Percentiles rank a stretch among this genome's conserved stretches.
Evolutionary conservation across 2,888 invertebrate genomes (phyloP).

Genomic region (Eupithecia centaureata): DNA sequence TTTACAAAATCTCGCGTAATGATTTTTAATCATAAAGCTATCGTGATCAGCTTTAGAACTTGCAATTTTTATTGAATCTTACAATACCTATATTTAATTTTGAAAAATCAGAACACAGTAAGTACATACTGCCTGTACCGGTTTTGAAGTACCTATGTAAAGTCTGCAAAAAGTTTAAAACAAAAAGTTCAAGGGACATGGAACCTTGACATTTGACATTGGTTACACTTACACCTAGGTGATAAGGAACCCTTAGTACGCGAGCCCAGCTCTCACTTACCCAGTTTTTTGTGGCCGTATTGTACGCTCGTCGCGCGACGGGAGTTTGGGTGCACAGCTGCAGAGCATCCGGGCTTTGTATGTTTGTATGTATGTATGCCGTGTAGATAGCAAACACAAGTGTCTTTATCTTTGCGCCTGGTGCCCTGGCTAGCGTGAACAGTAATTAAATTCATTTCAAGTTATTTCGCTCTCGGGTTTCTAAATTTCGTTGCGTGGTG

Average conservation of each 20-base stretch:
- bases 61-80: neutral
- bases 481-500: neutral
- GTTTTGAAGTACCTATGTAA: too few species aligned
- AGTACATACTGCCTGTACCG: too few species aligned
- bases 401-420: slow-evolving; percentile 38
- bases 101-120: too few species aligned
- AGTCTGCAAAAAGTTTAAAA: neutral
- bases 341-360: slow-evolving; percentile 65
- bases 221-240: neutral
- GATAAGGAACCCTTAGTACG: neutral
- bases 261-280: neutral
- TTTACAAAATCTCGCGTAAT: neutral
- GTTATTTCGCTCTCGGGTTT: neutral
- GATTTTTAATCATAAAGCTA: neutral
- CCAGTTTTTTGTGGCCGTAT: slow-evolving; percentile 34
- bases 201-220: neutral
- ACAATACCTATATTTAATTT: too few species aligned
- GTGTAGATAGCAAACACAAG: slow-evolving; percentile 42
- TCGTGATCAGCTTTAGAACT: neutral
- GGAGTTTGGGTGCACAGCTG: slow-evolving; percentile 68
- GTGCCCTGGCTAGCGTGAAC: slow-evolving; percentile 8
- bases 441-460: slow-evolving; percentile 22
- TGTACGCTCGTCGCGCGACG: slow-evolving; percentile 38
- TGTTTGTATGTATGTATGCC: slow-evolving; percentile 27
- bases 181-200: neutral